A percentile compares a stretch with the other conserved stretches of the same genome.
Evolutionary conservation across 2,797 vertebrate genomes (phyloP).

Genomic region (Oophaga sylvatica): DNA sequence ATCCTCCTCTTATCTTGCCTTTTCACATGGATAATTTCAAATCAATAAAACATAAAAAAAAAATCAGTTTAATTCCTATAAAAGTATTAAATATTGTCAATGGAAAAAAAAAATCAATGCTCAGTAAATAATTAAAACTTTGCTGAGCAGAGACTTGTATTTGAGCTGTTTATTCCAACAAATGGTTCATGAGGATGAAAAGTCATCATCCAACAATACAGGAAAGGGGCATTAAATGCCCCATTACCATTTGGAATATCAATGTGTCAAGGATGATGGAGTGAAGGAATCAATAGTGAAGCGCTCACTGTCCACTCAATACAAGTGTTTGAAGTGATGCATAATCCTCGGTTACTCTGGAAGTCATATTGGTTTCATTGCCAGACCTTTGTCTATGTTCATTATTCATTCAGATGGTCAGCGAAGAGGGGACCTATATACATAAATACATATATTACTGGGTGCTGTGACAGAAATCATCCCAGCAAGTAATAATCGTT

Average conservation of each 20-base stretch:
- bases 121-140: conserved; percentile 21
- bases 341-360: conserved; percentile 14
- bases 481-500: conserved; percentile 18
- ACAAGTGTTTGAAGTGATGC: conserved; percentile 38
- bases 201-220: conserved; percentile 28
- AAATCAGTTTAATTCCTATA: background rate
- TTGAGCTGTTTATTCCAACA: background rate
- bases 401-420: conserved; percentile 45
- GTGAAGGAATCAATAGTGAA: conserved; percentile 2
- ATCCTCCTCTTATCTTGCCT: background rate
- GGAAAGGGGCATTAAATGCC: conserved; percentile 25
- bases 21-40: background rate
- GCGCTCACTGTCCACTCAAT: background rate
- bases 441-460: conserved; percentile 39
- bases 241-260: conserved; percentile 47
- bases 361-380: conserved; percentile 39
- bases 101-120: background rate
- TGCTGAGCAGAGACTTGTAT: background rate
- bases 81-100: background rate
- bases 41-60: background rate
- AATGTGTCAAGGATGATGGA: conserved; percentile 44
- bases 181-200: conserved; percentile 37
- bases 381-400: conserved; percentile 22
- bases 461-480: conserved; percentile 11
- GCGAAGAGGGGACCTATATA: background rate